These are phyloP conservation scores for Echeneis naucrates DNA, from an alignment of 2,797 vertebrate species.

Conservation along the genomic window DNA sequence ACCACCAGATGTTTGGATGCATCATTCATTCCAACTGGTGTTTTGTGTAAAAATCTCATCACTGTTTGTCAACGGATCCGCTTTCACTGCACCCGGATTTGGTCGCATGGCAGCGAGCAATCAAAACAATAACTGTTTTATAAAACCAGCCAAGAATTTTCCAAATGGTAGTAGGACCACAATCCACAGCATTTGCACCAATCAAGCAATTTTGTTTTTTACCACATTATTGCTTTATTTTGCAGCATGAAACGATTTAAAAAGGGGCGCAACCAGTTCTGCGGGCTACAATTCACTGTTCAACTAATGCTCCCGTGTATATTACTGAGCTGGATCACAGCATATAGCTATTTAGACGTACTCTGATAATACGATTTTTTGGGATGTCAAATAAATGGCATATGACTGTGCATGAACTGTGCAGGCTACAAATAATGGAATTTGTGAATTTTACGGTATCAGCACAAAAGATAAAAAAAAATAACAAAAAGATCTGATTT, in stretches of 20 bases:
- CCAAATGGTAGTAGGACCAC: constrained; percentile 50
- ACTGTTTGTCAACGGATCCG: constrained; percentile 63
- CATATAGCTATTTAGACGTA: not conserved
- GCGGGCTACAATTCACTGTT: not conserved
- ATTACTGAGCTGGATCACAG: constrained; percentile 4
- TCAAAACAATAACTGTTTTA: constrained; percentile 66
- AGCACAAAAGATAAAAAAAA: too few species aligned
- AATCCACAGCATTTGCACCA: constrained; percentile 39
- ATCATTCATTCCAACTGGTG: constrained; percentile 69
- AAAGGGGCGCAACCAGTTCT: constrained; percentile 28
- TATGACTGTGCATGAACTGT: too few species aligned
- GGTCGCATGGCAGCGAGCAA: constrained; percentile 58
- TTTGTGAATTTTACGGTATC: too few species aligned
- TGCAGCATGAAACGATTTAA: constrained; percentile 22
- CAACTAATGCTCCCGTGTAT: not conserved
- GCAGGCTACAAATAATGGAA: too few species aligned
- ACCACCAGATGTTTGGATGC: constrained; percentile 71
- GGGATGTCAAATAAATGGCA: not conserved
- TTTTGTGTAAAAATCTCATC: constrained; percentile 57
- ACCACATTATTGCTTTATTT: constrained; percentile 31
- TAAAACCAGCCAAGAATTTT: constrained; percentile 51
- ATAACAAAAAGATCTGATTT: not conserved
- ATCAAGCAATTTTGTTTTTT: constrained; percentile 46
- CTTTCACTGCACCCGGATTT: constrained; percentile 54
- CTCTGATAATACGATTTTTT: not conserved